Evolutionary conservation across 2,888 invertebrate genomes (phyloP), one percentile per base, ranked within the genome.

Genomic region (Chloromyia formosa): DNA sequence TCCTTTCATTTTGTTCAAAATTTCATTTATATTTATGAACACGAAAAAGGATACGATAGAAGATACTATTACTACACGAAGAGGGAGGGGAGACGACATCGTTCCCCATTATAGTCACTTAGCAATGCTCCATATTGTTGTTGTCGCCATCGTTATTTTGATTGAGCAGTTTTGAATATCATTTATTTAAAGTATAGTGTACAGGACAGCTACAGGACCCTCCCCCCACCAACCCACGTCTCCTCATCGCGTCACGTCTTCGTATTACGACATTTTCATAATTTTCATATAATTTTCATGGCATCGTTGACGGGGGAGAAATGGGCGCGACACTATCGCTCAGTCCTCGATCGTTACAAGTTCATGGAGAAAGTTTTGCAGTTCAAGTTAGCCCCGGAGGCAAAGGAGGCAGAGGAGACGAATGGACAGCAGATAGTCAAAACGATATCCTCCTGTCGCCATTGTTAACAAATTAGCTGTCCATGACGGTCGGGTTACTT

Each of bases 1-100:
- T 27, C 61, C 27, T 66, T 66, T 66, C 40, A 23, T 66, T 66
- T 66, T 66, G 7, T 66, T 23, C 61, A n/a, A 45, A 66, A 66
- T 66, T 66, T 66, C 66, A 66, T 66, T 66, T 66, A 66, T 66
- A 66, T 66, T 61, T 61, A 61, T 61, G 61, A 61, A 61, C 49
- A 35, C 27, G 27, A 35, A 35, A 35, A 35, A 35, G 27, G 27
- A 35, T 35, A 35, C 27, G 27, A 35, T 35, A 4, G 27, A 7
- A 35, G 27, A 35, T 35, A 35, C 27, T 35, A 35, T 4, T 35
- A 35, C 7, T 35, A 35, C 27, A 4, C 27, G 27, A 35, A 35
- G 27, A 35, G 7, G 27, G 27, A 35, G 27, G 27, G 27, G 27
- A n/a, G 49, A 49, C 16, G 49, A 12, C 49, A n/a, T 12, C 49